Percentiles rank a stretch among this genome's conserved stretches.
Evolutionary conservation across 2,797 vertebrate species (phyloP).

Genomic region (Hyperoplus lanceolatus): DNA sequence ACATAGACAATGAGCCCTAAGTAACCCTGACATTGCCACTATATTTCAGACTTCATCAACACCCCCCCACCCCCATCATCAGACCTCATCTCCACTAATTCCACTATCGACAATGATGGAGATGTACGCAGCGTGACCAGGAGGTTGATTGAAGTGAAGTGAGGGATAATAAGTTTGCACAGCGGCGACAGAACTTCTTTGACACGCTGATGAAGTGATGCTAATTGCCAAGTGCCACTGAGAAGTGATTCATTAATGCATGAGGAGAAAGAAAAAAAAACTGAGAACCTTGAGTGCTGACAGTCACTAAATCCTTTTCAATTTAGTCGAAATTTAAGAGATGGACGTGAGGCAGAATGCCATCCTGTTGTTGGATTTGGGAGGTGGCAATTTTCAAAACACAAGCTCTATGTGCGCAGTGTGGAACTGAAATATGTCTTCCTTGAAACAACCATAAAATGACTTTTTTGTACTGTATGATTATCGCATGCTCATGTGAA

Average conservation of each 20-base stretch:
- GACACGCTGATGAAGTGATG: conserved; percentile 74
- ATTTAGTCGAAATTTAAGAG: conserved; percentile 31
- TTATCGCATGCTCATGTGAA: conserved; percentile 63
- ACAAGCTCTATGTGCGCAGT: conserved; percentile 39
- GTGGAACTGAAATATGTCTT: conserved; percentile 73
- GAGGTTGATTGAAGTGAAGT: conserved; percentile 75
- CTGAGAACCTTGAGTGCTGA: conserved; percentile 7
- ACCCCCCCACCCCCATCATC: conserved; percentile 48
- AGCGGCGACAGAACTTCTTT: conserved; percentile 62
- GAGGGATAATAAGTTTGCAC: conserved; percentile 73
- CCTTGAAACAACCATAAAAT: conserved; percentile 79
- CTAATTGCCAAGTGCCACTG: conserved; percentile 78
- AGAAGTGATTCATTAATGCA: conserved; percentile 69
- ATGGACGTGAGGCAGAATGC: conserved; percentile 30
- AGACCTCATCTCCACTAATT: conserved; percentile 48
- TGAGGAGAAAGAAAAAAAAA: not conserved
- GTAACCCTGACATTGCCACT: conserved; percentile 54
- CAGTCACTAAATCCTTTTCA: conserved; percentile 40
- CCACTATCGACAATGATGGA: conserved; percentile 39
- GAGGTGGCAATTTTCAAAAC: conserved; percentile 47
- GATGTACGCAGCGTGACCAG: conserved; percentile 60
- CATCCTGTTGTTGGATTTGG: conserved; percentile 31
- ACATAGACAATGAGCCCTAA: conserved; percentile 56
- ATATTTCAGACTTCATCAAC: conserved; percentile 53
- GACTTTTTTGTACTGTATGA: conserved; percentile 52